Conservation (phyloP, 1,140 invertebrate species). For the Drosophila chauvacae region DNA sequence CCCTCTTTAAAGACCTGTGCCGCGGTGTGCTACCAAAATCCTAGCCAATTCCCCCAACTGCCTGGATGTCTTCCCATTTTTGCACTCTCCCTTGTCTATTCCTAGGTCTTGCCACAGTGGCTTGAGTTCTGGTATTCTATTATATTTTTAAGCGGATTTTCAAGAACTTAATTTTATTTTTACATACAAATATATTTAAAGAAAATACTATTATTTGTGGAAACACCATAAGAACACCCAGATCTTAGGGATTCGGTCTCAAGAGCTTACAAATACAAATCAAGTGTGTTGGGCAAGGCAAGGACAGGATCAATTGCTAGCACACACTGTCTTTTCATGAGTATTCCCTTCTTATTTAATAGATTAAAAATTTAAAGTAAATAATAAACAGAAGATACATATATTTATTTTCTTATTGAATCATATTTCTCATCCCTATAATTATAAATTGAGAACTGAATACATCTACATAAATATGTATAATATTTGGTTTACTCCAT, state of each 20-base stretch:
- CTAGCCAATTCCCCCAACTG: slow-evolving; percentile 72
- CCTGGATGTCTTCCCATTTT: slow-evolving; percentile 40
- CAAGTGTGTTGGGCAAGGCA: too few species aligned
- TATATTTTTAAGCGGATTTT: neutral
- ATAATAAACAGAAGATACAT: neutral
- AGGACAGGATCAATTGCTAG: too few species aligned
- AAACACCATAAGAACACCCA: too few species aligned
- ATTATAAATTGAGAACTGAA: neutral
- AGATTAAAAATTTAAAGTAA: too few species aligned
- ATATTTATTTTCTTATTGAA: neutral
- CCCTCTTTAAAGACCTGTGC: slow-evolving; percentile 14
- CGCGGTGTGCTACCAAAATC: slow-evolving; percentile 36
- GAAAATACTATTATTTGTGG: neutral
- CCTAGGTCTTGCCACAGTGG: slow-evolving; percentile 34
- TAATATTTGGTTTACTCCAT: neutral
- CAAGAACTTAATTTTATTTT: neutral
- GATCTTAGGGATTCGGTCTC: too few species aligned
- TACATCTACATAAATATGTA: neutral
- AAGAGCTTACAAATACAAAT: too few species aligned
- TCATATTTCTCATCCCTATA: neutral
- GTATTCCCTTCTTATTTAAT: too few species aligned
- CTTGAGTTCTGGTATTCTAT: neutral
- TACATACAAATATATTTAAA: neutral
- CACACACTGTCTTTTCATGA: too few species aligned
- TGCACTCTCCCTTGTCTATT: slow-evolving; percentile 46